Conservation (phyloP, 2,888 invertebrate genomes). For the Drosophila hamatofila region DNA sequence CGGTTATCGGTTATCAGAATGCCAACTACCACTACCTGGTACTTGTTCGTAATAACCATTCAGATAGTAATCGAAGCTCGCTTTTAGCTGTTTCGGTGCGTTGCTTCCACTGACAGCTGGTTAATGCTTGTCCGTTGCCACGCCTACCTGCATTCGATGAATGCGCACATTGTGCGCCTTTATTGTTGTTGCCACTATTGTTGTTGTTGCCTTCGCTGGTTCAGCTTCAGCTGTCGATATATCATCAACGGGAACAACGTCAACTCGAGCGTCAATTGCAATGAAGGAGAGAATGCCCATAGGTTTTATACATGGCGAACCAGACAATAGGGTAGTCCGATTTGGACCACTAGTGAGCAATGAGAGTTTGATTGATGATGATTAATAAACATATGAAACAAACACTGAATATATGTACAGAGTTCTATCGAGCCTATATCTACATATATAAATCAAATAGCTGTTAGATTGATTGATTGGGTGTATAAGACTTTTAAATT, state of each 20-base stretch:
- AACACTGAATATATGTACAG: no score
- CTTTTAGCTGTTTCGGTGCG: constrained; percentile 38
- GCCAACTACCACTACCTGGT: background rate
- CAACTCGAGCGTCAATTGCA: constrained; percentile 37
- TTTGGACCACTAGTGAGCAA: background rate
- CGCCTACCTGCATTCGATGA: constrained; percentile 32
- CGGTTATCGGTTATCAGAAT: constrained; percentile 4
- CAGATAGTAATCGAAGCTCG: constrained; percentile 43
- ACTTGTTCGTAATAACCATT: constrained; percentile 28
- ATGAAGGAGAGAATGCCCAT: constrained; percentile 11
- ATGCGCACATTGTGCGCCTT: background rate
- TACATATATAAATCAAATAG: background rate
- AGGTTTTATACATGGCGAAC: background rate
- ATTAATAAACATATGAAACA: background rate
- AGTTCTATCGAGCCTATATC: no score
- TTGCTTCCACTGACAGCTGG: constrained; percentile 49
- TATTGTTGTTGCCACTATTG: constrained; percentile 2
- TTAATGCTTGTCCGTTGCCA: constrained; percentile 28
- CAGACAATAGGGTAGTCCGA: background rate
- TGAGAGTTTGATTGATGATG: background rate
- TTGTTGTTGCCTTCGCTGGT: background rate
- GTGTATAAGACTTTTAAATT: background rate
- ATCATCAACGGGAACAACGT: constrained; percentile 40
- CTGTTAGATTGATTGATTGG: background rate
- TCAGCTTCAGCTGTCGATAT: constrained; percentile 26